phyloP scores from a whole-genome alignment of 2,888 invertebrate genomes.

The Melinaea marsaeus region DNA sequence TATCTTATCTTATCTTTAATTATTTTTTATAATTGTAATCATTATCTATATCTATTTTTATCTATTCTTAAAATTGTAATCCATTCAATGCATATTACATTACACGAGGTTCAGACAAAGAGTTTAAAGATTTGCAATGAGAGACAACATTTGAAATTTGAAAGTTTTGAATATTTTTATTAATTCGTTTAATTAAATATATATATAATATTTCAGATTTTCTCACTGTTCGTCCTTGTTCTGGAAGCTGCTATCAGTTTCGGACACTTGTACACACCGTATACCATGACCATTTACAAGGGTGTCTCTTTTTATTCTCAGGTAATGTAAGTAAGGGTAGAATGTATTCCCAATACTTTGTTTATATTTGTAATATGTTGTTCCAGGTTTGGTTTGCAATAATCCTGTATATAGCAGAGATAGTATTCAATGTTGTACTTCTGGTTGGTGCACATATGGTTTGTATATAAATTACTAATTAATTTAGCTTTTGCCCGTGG shows the following conservation, averaged over 20 bases:
- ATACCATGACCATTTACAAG: conserved; percentile 23
- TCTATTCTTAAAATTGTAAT: no score
- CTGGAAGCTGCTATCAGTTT: conserved; percentile 17
- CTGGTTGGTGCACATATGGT: conserved; percentile 50
- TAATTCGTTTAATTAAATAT: no score
- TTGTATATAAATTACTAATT: conserved; percentile 8
- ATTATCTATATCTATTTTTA: no score
- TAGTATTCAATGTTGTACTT: conserved; percentile 34
- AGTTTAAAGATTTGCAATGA: no score
- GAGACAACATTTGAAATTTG: no score
- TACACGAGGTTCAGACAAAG: no score
- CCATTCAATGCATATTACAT: no score
- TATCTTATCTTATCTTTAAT: no score
- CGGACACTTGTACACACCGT: not conserved
- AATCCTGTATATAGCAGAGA: conserved; percentile 31
- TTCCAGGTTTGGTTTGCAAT: conserved; percentile 31
- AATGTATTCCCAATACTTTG: no score
- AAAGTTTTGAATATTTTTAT: no score
- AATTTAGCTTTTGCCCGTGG: not conserved
- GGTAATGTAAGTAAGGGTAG: not conserved
- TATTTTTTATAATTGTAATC: no score
- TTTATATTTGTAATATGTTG: no score
- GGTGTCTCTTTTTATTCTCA: conserved; percentile 29
- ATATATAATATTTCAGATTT: conserved; percentile 15
- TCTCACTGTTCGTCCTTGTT: conserved; percentile 20